Base-by-base conservation (phyloP, 2,113 vertebrate genomes). In the Brevimyrus niger region DNA sequence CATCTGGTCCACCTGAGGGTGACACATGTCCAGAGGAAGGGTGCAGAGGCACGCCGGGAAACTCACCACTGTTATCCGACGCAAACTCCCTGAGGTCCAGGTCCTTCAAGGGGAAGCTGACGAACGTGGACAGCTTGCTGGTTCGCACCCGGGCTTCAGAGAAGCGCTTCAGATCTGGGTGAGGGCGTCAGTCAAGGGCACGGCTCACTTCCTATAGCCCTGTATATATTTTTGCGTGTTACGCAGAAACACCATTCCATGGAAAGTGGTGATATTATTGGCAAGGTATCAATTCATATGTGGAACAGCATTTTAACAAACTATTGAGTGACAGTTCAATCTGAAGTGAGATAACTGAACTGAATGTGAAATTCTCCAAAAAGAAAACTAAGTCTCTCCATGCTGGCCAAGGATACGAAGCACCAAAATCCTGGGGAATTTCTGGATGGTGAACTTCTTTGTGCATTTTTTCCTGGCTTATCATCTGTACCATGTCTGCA, bases 371-470 rank as follows among this genome's bases (percentile, higher is more conserved):
- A 80, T 86, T 11, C 51, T 35, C 86, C 50, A 87, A 53, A 51
- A 51, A 51, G 85, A 51, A 87, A 55, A 3, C 47, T 5, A 21
- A 53, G 17, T 10, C 4, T n/a, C 31, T 55, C 17, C 42, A n/a
- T 19, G 31, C 31, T 80, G 46, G 46, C 90, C 90, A 95, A 97
- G 97, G 98, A 99, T 99, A 99, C 97, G 98, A 87, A 99, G 97
- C 91, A 99, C 98, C 85, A 99, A 96, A 91, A 99, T 96, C 95
- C 98, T 98, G 88, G 98, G 98, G 92, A 98, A 99, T 95, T 97
- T 98, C 96, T 99, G 98, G 92, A 99, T 96, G 94, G 97, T 97
- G 95, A 99, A 98, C 92, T 97, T 97, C 94, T 99, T 99, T 0
- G 96, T 98, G 93, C 98, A 99, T 94, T 97, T 97, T 6, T 96